Conservation (phyloP, 2,888 invertebrate species). For the Hipparchia sbordonii region DNA sequence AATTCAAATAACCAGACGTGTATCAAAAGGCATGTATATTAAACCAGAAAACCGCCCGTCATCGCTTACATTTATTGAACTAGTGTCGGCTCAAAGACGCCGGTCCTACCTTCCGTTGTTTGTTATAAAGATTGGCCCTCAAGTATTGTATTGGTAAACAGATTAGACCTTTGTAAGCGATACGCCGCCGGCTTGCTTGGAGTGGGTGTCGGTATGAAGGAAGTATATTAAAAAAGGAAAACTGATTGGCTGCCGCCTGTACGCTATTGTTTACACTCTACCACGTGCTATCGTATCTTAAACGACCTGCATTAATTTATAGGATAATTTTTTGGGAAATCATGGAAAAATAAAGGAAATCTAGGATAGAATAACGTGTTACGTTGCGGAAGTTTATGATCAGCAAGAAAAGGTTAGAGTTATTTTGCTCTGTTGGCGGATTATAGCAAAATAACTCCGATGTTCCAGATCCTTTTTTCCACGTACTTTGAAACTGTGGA, state of each 20-base stretch:
- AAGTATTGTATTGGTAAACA: conserved; percentile 74
- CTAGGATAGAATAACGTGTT: no score
- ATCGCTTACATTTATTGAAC: conserved; percentile 57
- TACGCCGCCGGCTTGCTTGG: conserved; percentile 52
- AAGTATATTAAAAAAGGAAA: conserved; percentile 8
- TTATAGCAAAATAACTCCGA: no score
- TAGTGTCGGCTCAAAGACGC: conserved; percentile 45
- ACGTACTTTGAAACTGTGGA: no score
- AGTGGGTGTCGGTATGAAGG: background rate
- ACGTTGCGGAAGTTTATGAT: no score
- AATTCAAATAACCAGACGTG: conserved; percentile 44
- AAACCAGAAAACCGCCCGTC: conserved; percentile 51
- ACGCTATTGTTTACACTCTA: background rate
- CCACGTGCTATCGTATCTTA: background rate
- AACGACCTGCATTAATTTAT: no score
- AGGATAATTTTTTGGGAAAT: no score
- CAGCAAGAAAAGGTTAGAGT: no score
- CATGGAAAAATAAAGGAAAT: no score
- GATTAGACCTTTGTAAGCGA: conserved; percentile 76
- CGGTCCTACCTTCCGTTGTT: conserved; percentile 47
- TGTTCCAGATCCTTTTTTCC: no score
- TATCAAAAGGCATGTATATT: conserved; percentile 38
- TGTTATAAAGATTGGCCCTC: conserved; percentile 55
- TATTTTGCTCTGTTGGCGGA: no score
- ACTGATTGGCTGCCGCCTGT: conserved; percentile 6